Conservation (phyloP, 2,797 vertebrate genomes). For the Lutjanus campechanus region DNA sequence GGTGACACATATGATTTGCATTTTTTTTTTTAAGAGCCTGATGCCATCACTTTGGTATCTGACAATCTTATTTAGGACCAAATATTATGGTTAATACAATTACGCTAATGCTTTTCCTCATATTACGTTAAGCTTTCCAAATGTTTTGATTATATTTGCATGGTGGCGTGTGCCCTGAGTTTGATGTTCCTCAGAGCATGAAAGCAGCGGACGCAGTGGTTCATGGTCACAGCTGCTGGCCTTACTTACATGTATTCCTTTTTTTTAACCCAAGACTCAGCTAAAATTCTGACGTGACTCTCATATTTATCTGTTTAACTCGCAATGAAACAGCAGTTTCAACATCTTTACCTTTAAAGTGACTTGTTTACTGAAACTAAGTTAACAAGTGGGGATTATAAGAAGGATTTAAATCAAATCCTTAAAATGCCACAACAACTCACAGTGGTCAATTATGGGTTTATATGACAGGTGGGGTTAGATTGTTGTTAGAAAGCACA, state of each 20-base stretch:
- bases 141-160: slow-evolving; percentile 65
- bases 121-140: slow-evolving; percentile 50
- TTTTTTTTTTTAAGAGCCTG: slow-evolving; percentile 34
- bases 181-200: slow-evolving; percentile 59
- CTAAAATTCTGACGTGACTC: neutral
- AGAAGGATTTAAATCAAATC: neutral
- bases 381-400: neutral
- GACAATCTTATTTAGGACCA: slow-evolving; percentile 33
- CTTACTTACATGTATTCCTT: slow-evolving; percentile 38
- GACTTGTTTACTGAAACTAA: too few relatives aligned
- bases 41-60: slow-evolving; percentile 47
- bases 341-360: too few relatives aligned
- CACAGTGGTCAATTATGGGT: neutral
- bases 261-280: neutral
- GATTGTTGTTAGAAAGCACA: neutral
- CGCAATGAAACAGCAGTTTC: neutral
- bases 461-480: neutral
- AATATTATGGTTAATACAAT: slow-evolving; percentile 63
- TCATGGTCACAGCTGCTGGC: slow-evolving; percentile 45
- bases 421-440: neutral
- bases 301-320: neutral
- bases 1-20: slow-evolving; percentile 47
- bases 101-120: slow-evolving; percentile 51
- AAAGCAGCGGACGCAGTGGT: slow-evolving; percentile 48
- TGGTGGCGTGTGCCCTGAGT: slow-evolving; percentile 41